phyloP scores from a whole-genome alignment of 2,888 invertebrate species.

The Drosophila stalkeri region DNA sequence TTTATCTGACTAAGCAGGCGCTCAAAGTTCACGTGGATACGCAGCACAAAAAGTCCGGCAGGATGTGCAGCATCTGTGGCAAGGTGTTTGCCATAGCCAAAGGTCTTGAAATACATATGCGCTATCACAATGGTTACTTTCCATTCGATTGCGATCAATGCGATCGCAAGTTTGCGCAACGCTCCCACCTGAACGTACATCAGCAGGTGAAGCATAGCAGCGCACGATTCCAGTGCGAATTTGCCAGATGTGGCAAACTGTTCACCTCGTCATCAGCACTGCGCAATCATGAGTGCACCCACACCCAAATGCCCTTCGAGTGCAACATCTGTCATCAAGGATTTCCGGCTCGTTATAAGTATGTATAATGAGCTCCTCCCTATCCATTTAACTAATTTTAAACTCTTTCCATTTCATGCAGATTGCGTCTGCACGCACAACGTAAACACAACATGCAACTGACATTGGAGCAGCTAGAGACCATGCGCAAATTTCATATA shows the following conservation, averaged over 20 bases:
- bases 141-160: conserved; percentile 74
- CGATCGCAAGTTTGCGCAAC: conserved; percentile 72
- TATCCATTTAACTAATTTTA: neutral
- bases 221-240: conserved; percentile 68
- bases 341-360: conserved; percentile 75
- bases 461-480: conserved; percentile 63
- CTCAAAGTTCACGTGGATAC: conserved; percentile 67
- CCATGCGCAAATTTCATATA: conserved; percentile 72
- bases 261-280: conserved; percentile 75
- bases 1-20: conserved; percentile 73
- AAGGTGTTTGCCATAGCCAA: conserved; percentile 74
- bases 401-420: conserved; percentile 23
- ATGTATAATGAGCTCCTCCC: conserved; percentile 19
- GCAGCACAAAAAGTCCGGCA: conserved; percentile 55
- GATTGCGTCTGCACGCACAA: conserved; percentile 67
- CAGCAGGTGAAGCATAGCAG: conserved; percentile 69
- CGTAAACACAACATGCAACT: conserved; percentile 62
- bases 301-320: conserved; percentile 75
- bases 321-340: conserved; percentile 67
- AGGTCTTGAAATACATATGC: conserved; percentile 73
- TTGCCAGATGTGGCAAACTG: conserved; percentile 64
- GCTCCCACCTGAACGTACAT: conserved; percentile 73
- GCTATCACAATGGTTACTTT: conserved; percentile 71
- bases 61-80: conserved; percentile 63
- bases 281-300: conserved; percentile 72